Base-by-base conservation (phyloP, 1,140 invertebrate genomes). In the Drosophila prosaltans region DNA sequence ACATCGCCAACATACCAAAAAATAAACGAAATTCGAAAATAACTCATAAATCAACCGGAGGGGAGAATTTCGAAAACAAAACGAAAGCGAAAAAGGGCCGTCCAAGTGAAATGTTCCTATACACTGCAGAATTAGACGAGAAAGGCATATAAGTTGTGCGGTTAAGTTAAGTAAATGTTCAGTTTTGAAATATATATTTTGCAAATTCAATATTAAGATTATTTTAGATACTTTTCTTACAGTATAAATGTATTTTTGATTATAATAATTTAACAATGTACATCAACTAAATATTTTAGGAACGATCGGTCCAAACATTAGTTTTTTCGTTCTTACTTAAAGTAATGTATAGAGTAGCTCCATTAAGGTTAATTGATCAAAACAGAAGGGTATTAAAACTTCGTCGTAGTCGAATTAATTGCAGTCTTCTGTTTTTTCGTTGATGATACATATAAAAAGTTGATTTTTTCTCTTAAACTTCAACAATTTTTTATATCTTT, bases 11-110 rank as follows among this genome's bases (percentile, higher is more conserved):
- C 24, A 73, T 24, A 67, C 32, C 6, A 48, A n/a, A 64, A 11
- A 11, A 65, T 55, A 61, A 51, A 67, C 21, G 11, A 70, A 67
- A 55, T 75, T 68, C 64, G 68, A 86, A 85, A 78, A 85, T 85
- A 85, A 58, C 69, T 70, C 63, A 70, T 55, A 26, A 28, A 59
- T 24, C 36, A 39, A 45, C 63, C 70, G 32, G 21, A 51, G 45
- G 24, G 45, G 7, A 51, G 45, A 32, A 51, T 36, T 39, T 58
- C 32, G 59, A 36, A 74, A n/a, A 32, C 30, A 51, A 69, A 54
- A 48, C 48, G n/a, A 11, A 8, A 55, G 16, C 11, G 51, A 48
- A 57, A 58, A 67, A 67, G 61, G 71, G 32, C 32, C 26, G 32
- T 41, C 65, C 68, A 65, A 76, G 59, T 83, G 39, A 59, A 69